phyloP scores from a whole-genome alignment of 2,888 invertebrate species.

The Seira ritae region DNA sequence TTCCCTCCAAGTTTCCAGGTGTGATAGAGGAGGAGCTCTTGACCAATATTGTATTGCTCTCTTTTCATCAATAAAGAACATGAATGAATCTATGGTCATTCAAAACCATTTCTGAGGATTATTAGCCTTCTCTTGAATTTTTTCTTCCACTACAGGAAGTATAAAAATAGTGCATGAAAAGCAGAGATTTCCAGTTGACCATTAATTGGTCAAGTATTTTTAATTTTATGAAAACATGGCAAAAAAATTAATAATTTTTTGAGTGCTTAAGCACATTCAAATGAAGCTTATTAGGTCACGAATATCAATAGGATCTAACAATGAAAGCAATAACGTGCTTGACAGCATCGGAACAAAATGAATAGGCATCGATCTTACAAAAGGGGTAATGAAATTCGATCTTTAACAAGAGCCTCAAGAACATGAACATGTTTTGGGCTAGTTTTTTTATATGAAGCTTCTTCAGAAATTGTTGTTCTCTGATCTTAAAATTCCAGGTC shows the following conservation, averaged over 20 bases:
- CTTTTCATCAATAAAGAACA: slow-evolving; percentile 10
- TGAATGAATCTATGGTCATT: slow-evolving; percentile 10
- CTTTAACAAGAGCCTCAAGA: too few species aligned
- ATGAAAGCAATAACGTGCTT: too few species aligned
- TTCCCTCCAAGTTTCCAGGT: slow-evolving; percentile 45
- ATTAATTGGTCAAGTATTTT: slow-evolving; percentile 26
- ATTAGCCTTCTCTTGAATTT: slow-evolving; percentile 36
- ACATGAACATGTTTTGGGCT: too few species aligned
- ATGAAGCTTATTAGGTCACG: slow-evolving; percentile 51
- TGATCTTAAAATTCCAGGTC: too few species aligned
- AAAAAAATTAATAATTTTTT: background rate
- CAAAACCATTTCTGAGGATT: background rate
- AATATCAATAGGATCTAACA: background rate
- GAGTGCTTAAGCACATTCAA: slow-evolving; percentile 39
- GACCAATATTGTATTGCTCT: slow-evolving; percentile 42
- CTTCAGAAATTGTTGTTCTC: too few species aligned
- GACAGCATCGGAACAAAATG: too few species aligned
- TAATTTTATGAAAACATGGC: background rate
- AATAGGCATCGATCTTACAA: too few species aligned
- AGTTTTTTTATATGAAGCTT: too few species aligned
- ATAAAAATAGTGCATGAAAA: background rate
- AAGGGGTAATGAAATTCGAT: too few species aligned
- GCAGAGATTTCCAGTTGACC: background rate
- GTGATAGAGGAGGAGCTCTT: slow-evolving; percentile 55
- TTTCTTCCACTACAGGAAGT: slow-evolving; percentile 25